A percentile compares a stretch with the other conserved stretches of the same genome.
phyloP scores from a whole-genome alignment of 1,140 invertebrate species.

The Whitmania pigra region DNA sequence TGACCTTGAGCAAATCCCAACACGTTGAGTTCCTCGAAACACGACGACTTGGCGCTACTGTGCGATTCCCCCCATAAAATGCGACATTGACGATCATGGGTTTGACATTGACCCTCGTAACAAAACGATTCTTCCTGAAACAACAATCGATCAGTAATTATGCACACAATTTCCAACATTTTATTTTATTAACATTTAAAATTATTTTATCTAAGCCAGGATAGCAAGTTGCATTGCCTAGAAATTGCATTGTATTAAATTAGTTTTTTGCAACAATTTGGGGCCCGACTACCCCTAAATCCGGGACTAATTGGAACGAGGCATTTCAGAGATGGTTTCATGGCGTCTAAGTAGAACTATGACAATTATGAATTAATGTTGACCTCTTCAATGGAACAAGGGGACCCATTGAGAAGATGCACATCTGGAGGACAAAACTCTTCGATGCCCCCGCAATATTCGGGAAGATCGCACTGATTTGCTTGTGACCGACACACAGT shows the following conservation, averaged over 20 bases:
- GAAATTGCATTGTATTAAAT: no score
- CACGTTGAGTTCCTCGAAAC: constrained; percentile 69
- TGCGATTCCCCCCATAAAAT: constrained; percentile 86
- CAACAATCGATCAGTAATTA: no score
- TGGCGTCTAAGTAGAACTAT: no score
- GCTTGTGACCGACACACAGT: constrained; percentile 60
- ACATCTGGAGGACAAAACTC: constrained; percentile 86
- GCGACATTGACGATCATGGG: constrained; percentile 79
- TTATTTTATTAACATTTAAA: no score
- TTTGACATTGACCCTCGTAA: constrained; percentile 75
- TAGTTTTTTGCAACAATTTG: no score
- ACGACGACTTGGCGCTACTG: constrained; percentile 64
- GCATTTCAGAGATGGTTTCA: no score
- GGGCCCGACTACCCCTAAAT: no score
- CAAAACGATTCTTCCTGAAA: constrained; percentile 60
- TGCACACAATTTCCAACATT: no score
- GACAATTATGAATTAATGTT: no score
- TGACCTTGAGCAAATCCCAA: constrained; percentile 77
- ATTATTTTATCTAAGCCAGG: no score
- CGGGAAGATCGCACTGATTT: constrained; percentile 84
- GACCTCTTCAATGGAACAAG: constrained; percentile 48
- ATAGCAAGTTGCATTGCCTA: no score
- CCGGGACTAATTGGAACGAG: no score
- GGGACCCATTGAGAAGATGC: constrained; percentile 72
- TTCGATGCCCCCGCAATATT: constrained; percentile 81